These are phyloP conservation scores for Pyrrhopygopsis socrates DNA, from an alignment of 2,888 invertebrate genomes.

Conservation along the genomic window DNA sequence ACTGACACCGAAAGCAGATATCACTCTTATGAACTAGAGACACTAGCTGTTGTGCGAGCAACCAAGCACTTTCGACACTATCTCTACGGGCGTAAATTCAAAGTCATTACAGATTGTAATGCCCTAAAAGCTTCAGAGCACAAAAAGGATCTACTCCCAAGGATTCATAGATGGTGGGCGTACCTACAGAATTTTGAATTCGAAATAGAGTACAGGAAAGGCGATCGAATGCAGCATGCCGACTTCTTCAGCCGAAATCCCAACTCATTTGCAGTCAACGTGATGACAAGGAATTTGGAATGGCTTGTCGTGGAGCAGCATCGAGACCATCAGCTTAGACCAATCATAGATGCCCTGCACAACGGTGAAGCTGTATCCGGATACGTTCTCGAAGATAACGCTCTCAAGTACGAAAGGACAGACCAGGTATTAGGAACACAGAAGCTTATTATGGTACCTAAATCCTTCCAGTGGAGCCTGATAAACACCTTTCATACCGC, in stretches of 20 bases:
- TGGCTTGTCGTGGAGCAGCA: conserved; percentile 83
- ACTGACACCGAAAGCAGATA: conserved; percentile 76
- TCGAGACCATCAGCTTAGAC: conserved; percentile 41
- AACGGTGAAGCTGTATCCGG: conserved; percentile 17
- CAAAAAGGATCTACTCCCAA: conserved; percentile 84
- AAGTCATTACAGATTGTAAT: conserved; percentile 84
- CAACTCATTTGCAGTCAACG: conserved; percentile 45
- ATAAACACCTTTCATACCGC: conserved; percentile 73
- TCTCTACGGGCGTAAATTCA: conserved; percentile 80
- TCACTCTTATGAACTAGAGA: conserved; percentile 82
- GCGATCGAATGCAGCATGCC: conserved; percentile 68
- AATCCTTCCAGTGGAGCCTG: conserved; percentile 53
- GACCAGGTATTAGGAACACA: conserved; percentile 28
- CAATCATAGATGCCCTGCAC: conserved; percentile 37
- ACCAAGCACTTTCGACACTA: conserved; percentile 86
- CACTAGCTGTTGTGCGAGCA: conserved; percentile 80
- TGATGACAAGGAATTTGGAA: conserved; percentile 66
- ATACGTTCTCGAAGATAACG: conserved; percentile 45
- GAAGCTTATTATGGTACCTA: conserved; percentile 47
- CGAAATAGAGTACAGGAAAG: conserved; percentile 77
- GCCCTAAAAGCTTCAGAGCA: conserved; percentile 85
- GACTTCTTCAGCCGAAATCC: conserved; percentile 83
- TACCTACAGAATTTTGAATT: conserved; percentile 85
- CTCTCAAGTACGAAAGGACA: conserved; percentile 14
- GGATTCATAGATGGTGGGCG: conserved; percentile 87